phyloP scores from a whole-genome alignment of 2,113 vertebrate species.

The Pterophyllum scalare region DNA sequence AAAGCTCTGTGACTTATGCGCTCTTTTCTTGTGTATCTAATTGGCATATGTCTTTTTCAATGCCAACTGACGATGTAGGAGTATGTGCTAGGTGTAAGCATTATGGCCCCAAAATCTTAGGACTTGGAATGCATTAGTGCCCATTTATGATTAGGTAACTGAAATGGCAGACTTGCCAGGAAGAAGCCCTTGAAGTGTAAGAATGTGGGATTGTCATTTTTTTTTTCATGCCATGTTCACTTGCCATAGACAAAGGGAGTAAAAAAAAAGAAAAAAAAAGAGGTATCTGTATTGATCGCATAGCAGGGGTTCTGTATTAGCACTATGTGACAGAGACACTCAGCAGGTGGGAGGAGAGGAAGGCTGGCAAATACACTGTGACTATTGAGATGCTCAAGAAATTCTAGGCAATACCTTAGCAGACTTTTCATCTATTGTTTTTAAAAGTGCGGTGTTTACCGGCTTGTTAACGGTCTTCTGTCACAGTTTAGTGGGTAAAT shows the following conservation, averaged over 20 bases:
- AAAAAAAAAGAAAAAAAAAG: neutral
- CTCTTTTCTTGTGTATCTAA: conserved; percentile 32
- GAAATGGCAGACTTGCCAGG: conserved; percentile 1
- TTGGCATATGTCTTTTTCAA: conserved; percentile 30
- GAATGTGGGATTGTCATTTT: conserved; percentile 1
- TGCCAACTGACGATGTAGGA: conserved; percentile 12
- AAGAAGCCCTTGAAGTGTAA: neutral
- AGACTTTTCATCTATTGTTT: conserved; percentile 20
- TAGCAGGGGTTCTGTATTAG: neutral
- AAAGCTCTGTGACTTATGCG: conserved; percentile 5
- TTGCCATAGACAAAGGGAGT: neutral
- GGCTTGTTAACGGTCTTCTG: conserved; percentile 24
- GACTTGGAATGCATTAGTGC: conserved; percentile 8
- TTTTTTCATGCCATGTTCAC: conserved; percentile 19
- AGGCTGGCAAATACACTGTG: neutral
- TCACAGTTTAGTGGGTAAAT: conserved; percentile 6
- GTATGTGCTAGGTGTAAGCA: conserved; percentile 3
- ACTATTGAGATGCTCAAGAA: neutral
- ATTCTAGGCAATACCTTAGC: neutral
- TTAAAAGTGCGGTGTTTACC: conserved; percentile 18
- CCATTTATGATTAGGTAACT: conserved; percentile 10
- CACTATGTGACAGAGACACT: conserved; percentile 19
- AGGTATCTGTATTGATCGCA: conserved; percentile 24
- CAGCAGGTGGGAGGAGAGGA: conserved; percentile 7
- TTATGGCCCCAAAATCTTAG: neutral